These are phyloP conservation scores for Caradrina clavipalpis DNA, from an alignment of 2,888 invertebrate genomes.

Conservation along the genomic window DNA sequence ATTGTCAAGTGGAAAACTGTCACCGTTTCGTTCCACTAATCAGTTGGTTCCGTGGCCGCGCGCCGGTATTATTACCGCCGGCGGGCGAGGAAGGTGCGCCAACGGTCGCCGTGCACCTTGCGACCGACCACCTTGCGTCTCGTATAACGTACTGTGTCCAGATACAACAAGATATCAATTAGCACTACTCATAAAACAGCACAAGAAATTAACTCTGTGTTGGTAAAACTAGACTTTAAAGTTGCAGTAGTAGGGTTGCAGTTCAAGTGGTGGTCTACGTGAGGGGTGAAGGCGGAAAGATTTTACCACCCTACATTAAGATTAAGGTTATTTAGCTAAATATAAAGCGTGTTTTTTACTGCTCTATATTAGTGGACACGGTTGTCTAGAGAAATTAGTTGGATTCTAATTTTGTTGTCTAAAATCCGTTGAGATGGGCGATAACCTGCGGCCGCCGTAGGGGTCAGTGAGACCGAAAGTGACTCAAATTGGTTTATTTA, in stretches of 20 bases:
- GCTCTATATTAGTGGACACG: slow-evolving; percentile 87
- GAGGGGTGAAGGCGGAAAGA: slow-evolving; percentile 78
- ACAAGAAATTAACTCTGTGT: slow-evolving; percentile 8
- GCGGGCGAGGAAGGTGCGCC: slow-evolving; percentile 78
- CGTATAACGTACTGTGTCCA: slow-evolving; percentile 76
- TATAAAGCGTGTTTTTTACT: slow-evolving; percentile 83
- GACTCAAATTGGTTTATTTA: slow-evolving; percentile 63
- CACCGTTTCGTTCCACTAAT: slow-evolving; percentile 80
- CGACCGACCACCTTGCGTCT: slow-evolving; percentile 86
- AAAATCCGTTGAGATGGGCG: slow-evolving; percentile 66
- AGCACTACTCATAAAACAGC: slow-evolving; percentile 62
- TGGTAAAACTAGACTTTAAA: slow-evolving; percentile 14
- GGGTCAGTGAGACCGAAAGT: slow-evolving; percentile 55
- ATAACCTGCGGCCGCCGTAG: slow-evolving; percentile 55
- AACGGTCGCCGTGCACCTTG: slow-evolving; percentile 89
- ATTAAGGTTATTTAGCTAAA: slow-evolving; percentile 87
- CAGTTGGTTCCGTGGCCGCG: slow-evolving; percentile 83
- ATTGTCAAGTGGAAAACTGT: slow-evolving; percentile 64
- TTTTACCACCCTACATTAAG: slow-evolving; percentile 84
- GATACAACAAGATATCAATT: slow-evolving; percentile 86
- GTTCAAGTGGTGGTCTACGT: not conserved
- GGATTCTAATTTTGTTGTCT: slow-evolving; percentile 68
- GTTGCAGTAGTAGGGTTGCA: not conserved
- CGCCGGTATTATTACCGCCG: slow-evolving; percentile 77
- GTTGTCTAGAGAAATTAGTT: slow-evolving; percentile 87